Conservation (phyloP, 2,113 vertebrate genomes). For the Lethenteron camtschaticum region DNA sequence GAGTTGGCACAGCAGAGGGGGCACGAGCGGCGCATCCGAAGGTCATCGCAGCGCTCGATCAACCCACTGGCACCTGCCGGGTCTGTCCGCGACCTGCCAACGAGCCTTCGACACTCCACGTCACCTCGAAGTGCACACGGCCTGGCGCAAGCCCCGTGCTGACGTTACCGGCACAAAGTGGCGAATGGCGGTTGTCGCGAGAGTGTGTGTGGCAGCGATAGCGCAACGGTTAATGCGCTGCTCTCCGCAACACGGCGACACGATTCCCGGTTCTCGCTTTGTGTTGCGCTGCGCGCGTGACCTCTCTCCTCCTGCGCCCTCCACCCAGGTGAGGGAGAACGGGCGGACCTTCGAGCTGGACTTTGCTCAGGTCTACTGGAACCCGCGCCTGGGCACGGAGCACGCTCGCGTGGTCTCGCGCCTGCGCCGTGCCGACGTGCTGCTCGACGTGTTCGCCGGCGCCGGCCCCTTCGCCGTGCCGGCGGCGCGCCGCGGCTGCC, state of each 20-base stretch:
- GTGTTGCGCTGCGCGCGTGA: neutral
- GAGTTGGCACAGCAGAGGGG: no score
- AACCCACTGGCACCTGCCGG: no score
- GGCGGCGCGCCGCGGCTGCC: slow-evolving; percentile 42
- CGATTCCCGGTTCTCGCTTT: slow-evolving; percentile 9
- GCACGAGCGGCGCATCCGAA: no score
- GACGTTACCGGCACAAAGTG: no score
- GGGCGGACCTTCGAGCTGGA: slow-evolving; percentile 59
- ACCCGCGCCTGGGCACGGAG: slow-evolving; percentile 73
- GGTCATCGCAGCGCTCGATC: no score
- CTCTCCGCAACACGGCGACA: slow-evolving; percentile 15
- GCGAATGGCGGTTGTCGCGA: no score
- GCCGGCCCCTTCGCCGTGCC: slow-evolving; percentile 72
- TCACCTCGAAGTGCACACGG: no score
- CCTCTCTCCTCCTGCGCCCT: slow-evolving; percentile 6
- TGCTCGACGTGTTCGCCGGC: slow-evolving; percentile 75
- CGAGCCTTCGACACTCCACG: no score
- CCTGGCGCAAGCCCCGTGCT: no score
- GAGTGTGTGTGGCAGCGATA: no score
- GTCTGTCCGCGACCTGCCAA: no score
- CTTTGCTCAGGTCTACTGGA: slow-evolving; percentile 91
- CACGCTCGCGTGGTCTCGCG: slow-evolving; percentile 44
- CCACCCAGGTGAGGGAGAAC: slow-evolving; percentile 65
- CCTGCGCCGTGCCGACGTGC: slow-evolving; percentile 32
- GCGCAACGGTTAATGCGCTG: neutral